phyloP scores from a whole-genome alignment of 2,888 invertebrate genomes.

The Hylaea fasciaria region DNA sequence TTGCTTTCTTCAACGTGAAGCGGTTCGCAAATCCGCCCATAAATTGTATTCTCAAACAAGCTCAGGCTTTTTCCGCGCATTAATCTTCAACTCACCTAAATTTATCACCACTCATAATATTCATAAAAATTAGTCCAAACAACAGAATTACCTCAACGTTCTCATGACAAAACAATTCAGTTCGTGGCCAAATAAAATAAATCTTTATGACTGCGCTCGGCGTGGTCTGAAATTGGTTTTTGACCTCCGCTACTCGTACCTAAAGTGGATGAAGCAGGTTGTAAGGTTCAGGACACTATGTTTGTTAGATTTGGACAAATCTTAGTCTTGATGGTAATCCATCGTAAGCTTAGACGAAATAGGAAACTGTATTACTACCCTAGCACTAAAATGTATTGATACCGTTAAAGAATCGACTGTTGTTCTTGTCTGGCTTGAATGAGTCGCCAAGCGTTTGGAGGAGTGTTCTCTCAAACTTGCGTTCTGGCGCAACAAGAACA shows the following conservation, averaged over 20 bases:
- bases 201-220: constrained; percentile 15
- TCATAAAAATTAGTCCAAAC: constrained; percentile 18
- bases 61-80: background rate
- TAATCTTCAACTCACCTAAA: constrained; percentile 7
- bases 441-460: no score
- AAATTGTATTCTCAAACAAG: background rate
- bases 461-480: no score
- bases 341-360: background rate
- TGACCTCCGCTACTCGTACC: constrained; percentile 24
- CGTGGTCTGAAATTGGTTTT: constrained; percentile 22
- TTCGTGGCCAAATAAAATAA: constrained; percentile 26
- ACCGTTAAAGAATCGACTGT: no score
- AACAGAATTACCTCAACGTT: constrained; percentile 23
- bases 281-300: constrained; percentile 3
- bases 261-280: constrained; percentile 14
- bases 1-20: no score
- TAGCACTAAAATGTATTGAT: no score
- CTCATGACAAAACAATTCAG: constrained; percentile 18
- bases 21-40: background rate
- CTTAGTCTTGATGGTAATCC: background rate
- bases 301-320: no score
- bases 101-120: constrained; percentile 12
- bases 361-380: no score
- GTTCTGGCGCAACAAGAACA: no score
- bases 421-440: no score